Base-by-base conservation (phyloP, 2,888 invertebrate species). In the Apocheima hispidaria region DNA sequence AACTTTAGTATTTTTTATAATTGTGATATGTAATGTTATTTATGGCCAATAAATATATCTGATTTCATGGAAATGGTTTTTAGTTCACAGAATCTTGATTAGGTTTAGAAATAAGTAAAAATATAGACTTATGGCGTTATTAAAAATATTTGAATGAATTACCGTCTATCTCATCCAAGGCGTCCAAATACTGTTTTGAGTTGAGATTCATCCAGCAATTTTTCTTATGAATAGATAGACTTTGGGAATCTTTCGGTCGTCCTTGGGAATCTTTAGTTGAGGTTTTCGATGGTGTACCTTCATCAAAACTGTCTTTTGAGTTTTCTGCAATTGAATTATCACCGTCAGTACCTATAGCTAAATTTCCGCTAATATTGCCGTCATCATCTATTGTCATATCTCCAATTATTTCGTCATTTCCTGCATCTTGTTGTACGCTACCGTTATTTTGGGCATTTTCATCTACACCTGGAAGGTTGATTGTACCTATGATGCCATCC, bases 151-250 rank as follows among this genome's bases (percentile, higher is more conserved):
- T 21, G 5, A 41, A 41, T 21, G 2, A 21, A 41, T 41, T 73
- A 87, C 87, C 70, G 26, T 88, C 84, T 28, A 87, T 69, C 4
- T 66, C 49, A 54, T 82, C 73, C 75, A 88, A 75, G 1, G 53
- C 54, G 5, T 74, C 30, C 40, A 82, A 81, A 60, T 81, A 51
- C 1, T 58, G 30, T 67, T 53, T 18, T 62, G 76, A 68, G 21
- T 80, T 69, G 14, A 86, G 58, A 3, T 64, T 66, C 65, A 83
- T 72, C 86, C 87, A 86, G 60, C 88, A 88, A 33, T 57, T 50
- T 0, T 60, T 20, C 1, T 52, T 21, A 23, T 50, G 33, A 4
- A 23, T 14, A 36, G 43, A 4, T 30, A 10, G 7, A 6, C 40
- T 18, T 5, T 28, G n/a, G 9, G 12, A 4, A 21, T 21, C n/a